Base-by-base conservation (phyloP, 2,113 vertebrate species). In the Phyllostomus hastatus region DNA sequence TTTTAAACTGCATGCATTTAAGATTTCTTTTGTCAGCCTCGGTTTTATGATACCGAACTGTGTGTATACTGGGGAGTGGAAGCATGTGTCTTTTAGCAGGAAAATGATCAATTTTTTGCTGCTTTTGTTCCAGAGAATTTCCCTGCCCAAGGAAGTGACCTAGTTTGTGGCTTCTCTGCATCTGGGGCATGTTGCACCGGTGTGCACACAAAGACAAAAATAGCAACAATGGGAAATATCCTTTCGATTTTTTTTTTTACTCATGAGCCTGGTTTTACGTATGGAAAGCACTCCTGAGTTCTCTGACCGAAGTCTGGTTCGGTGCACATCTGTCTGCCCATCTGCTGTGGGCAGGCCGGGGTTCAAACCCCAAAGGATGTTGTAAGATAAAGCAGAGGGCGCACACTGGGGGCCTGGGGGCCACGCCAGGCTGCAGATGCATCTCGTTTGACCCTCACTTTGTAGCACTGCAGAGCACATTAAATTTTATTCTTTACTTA, bases 81-180 rank as follows among this genome's bases (percentile, higher is more conserved):
- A 10, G 24, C 35, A 4, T 12, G 52, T 43, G 78, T 64, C 76
- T 90, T 69, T 64, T 48, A 61, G 85, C 54, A 94, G 83, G 52
- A 91, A 96, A 82, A 87, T 72, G 73, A 96, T 96, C 96, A 35
- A 59, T 43, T 22, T 96, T 94, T 95, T 35, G 69, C 78, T 97
- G 88, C 97, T 91, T 82, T 86, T 96, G 95, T 96, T 95, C 96
- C 92, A 90, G 79, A 95, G 97, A 87, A 97, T 88, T 80, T 94
- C 28, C 81, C 92, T 95, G 93, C 76, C 95, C 91, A 26, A 96
- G 91, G 83, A 98, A 97, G 94, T 46, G 94, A 96, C 97, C 97
- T 82, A 85, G 80, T 97, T 97, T 78, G 66, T 10, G 81, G 73
- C 75, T 95, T 78, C 75, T 82, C 43, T 95, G 90, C 88, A 33